Base-by-base conservation (phyloP, 2,113 vertebrate genomes). In the Ranitomeya variabilis region DNA sequence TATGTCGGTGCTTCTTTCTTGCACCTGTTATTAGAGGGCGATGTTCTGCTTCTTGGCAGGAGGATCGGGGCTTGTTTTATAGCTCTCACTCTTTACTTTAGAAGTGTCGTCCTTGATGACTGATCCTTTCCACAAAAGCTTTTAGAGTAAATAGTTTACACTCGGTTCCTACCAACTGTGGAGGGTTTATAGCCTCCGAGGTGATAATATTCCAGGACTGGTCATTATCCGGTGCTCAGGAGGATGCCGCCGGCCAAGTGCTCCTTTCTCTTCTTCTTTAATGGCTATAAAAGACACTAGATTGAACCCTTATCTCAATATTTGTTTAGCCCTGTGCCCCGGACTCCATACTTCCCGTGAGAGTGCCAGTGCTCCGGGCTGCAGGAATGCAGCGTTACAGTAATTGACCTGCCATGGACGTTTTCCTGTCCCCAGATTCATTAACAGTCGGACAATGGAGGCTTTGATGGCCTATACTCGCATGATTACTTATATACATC, bases 121-220 rank as follows among this genome's bases (percentile, higher is more conserved):
- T 73, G 54, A 51, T 77, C 71, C 69, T 31, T 62, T 86, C 71
- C 16, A n/a, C 73, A 45, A 19, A 67, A 76, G 71, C 12, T 64
- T 69, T 52, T 83, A 62, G n/a, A 78, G 23, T 86, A 86, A 86
- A 76, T 60, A 51, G 73, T 62, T 77, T 86, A 54, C 74, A 54
- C 37, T 87, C 8, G 16, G 85, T 80, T 87, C 85, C 60, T 79
- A 51, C 74, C 37, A 64, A 67, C 19, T 67, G 74, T 45, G 37
- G 51, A 76, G 13, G 12, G 85, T 87, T 87, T 87, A 87, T 67
- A 80, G 45, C 4, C 60, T 16, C 7, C 51, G 19, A 8, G 37
- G 45, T 86, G 31, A 64, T 86, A 86, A 51, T 78, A 80, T 55
- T 66, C 60, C 76, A 52, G 21, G 13, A 21, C 21, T 60, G 37